Base-by-base conservation (phyloP, 2,888 invertebrate genomes). In the Trimorus sp. region DNA sequence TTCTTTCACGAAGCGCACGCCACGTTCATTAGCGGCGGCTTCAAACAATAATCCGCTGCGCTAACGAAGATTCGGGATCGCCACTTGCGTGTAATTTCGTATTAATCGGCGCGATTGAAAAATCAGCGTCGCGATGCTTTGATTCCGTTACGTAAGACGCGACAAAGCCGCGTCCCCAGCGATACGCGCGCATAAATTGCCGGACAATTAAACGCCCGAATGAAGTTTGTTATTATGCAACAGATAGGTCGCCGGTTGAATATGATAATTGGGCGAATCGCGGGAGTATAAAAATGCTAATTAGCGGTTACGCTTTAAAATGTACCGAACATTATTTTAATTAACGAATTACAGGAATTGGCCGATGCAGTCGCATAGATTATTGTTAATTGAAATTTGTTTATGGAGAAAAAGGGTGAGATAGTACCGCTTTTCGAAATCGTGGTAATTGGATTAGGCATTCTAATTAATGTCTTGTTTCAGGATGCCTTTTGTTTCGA, bases 1-100 rank as follows among this genome's bases (percentile, higher is more conserved):
- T 80, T 80, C 76, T 60, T 80, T 56, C 65, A 80, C 79, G 75
- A 56, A 74, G 51, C 65, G 45, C 75, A 70, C 65, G 70, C 54
- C 66, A 80, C 66, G 59, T 80, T 80, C 75, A 80, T 80, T 80
- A 80, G 75, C 80, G 71, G 75, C 75, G 58, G 65, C 70, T 66
- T 80, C 71, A 66, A 62, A 66, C 76, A 76, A 81, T 81, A 74
- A 26, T 26, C 26, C 26, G 26, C 26, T 26, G 26, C 26, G 16
- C 54, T 75, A 80, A 80, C 60, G 69, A 80, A 75, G 66, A 48
- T 66, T 65, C 16, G 15, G 54, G 60, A 71, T 73, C 68, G 37
- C 54, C 54, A 11, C 49, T 38, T 56, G 60, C 66, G 54, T 65
- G 68, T 68, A 81, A 71, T 68, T 60, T 51, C 68, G 62, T 56